phyloP scores from a whole-genome alignment of 2,888 invertebrate species.

The Amorpha juglandis region DNA sequence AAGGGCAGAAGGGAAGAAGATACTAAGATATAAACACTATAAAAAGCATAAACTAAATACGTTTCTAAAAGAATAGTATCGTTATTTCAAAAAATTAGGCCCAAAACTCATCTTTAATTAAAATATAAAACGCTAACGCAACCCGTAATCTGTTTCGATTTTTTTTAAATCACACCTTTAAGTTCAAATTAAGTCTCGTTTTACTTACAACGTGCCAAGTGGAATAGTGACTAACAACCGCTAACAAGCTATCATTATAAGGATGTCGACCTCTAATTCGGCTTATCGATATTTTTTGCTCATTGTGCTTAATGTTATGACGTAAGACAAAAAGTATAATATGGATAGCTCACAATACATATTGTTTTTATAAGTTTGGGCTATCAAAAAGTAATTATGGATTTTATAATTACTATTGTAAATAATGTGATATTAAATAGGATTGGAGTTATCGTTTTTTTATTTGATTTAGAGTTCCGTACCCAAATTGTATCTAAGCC shows the following conservation, averaged over 20 bases:
- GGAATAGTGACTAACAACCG: conserved; percentile 69
- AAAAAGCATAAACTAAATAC: too few relatives aligned
- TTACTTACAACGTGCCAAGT: conserved; percentile 57
- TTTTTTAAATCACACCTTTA: conserved; percentile 75
- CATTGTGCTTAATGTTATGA: conserved; percentile 33
- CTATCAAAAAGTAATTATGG: conserved; percentile 8
- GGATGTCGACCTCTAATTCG: conserved; percentile 64
- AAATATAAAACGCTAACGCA: conserved; percentile 1
- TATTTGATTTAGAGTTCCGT: too few relatives aligned
- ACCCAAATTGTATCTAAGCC: too few relatives aligned
- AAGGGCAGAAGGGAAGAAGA: too few relatives aligned
- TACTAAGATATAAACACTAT: too few relatives aligned
- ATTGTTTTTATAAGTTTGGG: background rate
- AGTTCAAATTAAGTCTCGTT: conserved; percentile 74
- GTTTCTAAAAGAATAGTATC: background rate
- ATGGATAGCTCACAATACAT: background rate
- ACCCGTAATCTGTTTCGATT: conserved; percentile 27
- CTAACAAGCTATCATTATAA: conserved; percentile 81
- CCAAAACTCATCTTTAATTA: conserved; percentile 13
- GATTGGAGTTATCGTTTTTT: background rate
- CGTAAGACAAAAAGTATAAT: background rate
- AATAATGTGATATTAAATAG: background rate
- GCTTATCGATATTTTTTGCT: conserved; percentile 69
- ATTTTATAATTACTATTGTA: conserved; percentile 11
- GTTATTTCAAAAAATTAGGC: background rate